A percentile compares a stretch with the other conserved stretches of the same genome.
Conservation (phyloP, 2,113 vertebrate genomes). For the Galbula dea region DNA sequence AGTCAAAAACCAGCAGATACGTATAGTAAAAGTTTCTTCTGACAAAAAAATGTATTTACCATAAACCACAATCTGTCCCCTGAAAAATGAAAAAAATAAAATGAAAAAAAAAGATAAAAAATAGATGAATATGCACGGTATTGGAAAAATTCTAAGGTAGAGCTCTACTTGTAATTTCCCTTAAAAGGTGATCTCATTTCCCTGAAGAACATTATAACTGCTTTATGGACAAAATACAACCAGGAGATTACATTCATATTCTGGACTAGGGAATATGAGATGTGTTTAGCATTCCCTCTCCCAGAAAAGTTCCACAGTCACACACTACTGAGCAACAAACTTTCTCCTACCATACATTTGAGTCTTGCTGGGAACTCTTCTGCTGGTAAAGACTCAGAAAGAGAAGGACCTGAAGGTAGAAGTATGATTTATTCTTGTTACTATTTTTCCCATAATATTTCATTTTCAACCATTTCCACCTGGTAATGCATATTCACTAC, state of each 20-base stretch:
- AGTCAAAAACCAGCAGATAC: background rate
- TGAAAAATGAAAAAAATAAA: too few relatives aligned
- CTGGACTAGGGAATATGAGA: background rate
- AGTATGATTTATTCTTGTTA: background rate
- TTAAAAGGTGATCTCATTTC: background rate
- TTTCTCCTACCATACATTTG: background rate
- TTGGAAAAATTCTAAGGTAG: background rate
- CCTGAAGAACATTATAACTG: background rate
- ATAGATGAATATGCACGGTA: background rate
- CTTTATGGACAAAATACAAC: background rate
- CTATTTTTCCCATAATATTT: background rate
- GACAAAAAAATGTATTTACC: background rate
- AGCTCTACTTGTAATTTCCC: background rate
- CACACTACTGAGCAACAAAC: background rate
- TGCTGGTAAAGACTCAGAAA: background rate
- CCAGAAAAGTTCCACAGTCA: background rate
- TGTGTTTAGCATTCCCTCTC: background rate
- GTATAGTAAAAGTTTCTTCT: background rate
- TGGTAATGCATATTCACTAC: background rate
- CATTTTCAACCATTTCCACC: background rate
- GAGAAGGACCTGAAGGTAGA: background rate
- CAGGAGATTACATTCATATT: background rate
- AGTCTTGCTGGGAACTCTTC: background rate
- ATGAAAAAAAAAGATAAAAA: background rate
- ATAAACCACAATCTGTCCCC: background rate